Base-by-base conservation (phyloP, 2,113 vertebrate genomes). In the Leucoraja erinaceus region DNA sequence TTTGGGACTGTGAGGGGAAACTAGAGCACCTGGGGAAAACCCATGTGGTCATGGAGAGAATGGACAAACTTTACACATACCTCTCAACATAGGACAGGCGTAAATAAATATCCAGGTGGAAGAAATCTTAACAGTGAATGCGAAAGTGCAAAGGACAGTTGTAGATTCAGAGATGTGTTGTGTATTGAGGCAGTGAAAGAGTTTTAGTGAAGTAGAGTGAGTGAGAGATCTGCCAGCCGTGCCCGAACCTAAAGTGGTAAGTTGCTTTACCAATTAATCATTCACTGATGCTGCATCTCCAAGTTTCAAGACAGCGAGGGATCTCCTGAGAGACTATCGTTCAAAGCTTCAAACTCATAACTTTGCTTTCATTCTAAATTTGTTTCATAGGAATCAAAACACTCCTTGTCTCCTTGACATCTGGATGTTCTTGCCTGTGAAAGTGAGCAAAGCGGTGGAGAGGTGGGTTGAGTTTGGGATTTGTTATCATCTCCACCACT, bases 321-420 rank as follows among this genome's bases (percentile, higher is more conserved):
- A 88, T 16, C 28, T 63, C 83, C 83, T 31, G 59, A 66, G 83
- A 88, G 59, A 63, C n/a, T 31, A 63, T 16, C 83, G 14, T 88
- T 63, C 59, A 88, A 63, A 63, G n/a, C 14, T 88, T 88, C 12
- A 31, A 63, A 63, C n/a, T 66, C n/a, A 6, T 20, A 5, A 88
- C 59, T 63, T 77, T 77, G 75, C 75, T 33, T 88, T 88, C 83
- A 88, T 18, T 88, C 61, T 31, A n/a, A 63, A 63, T 63, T n/a
- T 88, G 25, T 88, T 56, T 63, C n/a, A 63, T 10, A 63, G 28
- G 61, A 61, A 88, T 31, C 56, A 88, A 88, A 88, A 88, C 10
- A 11, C 0, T 31, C n/a, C 6, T n/a, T 59, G 6, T 88, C 4
- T 88, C 83, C 83, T 88, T 88, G 56, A 31, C 56, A 33, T 88